phyloP scores from a whole-genome alignment of 2,113 vertebrate species.

The Aldabrachelys gigantea region DNA sequence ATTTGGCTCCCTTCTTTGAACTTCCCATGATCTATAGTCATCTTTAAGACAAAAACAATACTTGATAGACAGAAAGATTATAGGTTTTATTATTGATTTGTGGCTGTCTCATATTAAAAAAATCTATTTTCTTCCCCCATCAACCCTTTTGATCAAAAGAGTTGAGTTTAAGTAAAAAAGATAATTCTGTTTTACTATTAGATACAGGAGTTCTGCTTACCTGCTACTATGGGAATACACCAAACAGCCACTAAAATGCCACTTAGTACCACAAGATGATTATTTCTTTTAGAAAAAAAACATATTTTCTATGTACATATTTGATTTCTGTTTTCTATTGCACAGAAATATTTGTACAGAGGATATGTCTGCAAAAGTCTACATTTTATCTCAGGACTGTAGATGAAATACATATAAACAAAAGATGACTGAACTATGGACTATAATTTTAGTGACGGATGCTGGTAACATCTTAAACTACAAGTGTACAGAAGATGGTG shows the following conservation, averaged over 20 bases:
- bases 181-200: not conserved
- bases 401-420: not conserved
- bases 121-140: not conserved
- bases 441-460: not conserved
- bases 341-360: not conserved
- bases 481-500: not conserved
- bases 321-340: not conserved
- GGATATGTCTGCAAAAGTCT: not conserved
- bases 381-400: not conserved
- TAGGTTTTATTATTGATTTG: not conserved
- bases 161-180: not conserved
- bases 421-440: not conserved
- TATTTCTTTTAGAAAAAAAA: not conserved
- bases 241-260: not conserved
- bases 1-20: constrained; percentile 74
- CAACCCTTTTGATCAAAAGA: not conserved
- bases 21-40: constrained; percentile 82
- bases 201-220: not conserved
- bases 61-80: not conserved
- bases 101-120: not conserved
- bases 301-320: not conserved
- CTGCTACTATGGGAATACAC: not conserved
- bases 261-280: not conserved
- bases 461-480: not conserved
- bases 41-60: constrained; percentile 76